phyloP scores from a whole-genome alignment of 2,113 vertebrate species.

The Pandion haliaetus region DNA sequence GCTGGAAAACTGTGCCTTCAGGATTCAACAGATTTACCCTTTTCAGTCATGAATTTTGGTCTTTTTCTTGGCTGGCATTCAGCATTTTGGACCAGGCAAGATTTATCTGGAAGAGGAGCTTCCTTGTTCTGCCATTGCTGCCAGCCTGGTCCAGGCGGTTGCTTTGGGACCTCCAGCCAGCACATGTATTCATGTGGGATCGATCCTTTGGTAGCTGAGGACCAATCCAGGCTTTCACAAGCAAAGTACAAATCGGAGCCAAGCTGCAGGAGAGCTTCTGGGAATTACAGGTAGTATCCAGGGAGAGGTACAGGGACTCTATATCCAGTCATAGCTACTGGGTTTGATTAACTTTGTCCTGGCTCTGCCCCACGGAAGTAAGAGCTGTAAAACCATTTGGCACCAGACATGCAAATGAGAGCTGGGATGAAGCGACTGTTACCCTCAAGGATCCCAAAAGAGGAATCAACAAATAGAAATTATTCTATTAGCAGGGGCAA shows the following conservation, averaged over 20 bases:
- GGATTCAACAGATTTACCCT: neutral
- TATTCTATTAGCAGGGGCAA: conserved; percentile 53
- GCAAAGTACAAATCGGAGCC: neutral
- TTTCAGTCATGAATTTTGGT: neutral
- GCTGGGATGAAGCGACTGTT: neutral
- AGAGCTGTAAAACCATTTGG: conserved; percentile 1
- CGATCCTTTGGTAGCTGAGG: neutral
- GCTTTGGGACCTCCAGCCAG: neutral
- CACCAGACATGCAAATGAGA: conserved; percentile 15
- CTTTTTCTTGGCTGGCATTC: neutral
- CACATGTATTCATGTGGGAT: fast-evolving
- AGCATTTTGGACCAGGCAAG: neutral
- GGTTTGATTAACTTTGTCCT: neutral
- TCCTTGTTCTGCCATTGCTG: neutral
- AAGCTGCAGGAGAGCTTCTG: neutral
- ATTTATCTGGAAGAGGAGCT: neutral
- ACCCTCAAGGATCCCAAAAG: conserved; percentile 10
- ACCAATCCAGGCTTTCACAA: neutral
- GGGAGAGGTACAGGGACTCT: neutral
- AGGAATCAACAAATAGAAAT: conserved; percentile 63
- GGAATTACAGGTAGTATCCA: neutral
- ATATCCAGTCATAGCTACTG: neutral
- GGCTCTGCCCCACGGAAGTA: neutral
- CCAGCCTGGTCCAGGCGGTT: neutral
- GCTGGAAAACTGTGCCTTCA: neutral